Percentiles rank a stretch among this genome's conserved stretches.
These are phyloP conservation scores for Orussus abietinus DNA, from an alignment of 1,140 invertebrate species.

Conservation along the genomic window DNA sequence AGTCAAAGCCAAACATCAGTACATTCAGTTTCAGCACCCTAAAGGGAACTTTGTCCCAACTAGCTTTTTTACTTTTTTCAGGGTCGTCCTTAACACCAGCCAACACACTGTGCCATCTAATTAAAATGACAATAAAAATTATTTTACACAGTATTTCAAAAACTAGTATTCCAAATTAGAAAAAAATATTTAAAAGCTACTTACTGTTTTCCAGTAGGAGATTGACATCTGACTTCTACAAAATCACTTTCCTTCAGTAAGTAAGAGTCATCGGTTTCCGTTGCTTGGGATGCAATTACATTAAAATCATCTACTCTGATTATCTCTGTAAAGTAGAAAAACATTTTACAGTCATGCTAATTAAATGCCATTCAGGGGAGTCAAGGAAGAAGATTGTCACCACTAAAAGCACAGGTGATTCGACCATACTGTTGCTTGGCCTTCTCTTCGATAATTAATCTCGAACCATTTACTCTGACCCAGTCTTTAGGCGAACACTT, in stretches of 20 bases:
- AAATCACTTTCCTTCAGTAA: conserved; percentile 64
- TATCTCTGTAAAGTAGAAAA: conserved; percentile 54
- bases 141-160: conserved; percentile 4
- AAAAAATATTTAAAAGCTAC: conserved; percentile 20
- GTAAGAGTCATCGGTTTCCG: conserved; percentile 58
- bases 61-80: conserved; percentile 41
- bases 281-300: conserved; percentile 49
- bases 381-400: conserved; percentile 22
- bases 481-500: conserved; percentile 57
- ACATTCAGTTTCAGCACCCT: conserved; percentile 67
- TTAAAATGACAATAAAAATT: conserved; percentile 12
- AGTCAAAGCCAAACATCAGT: conserved; percentile 89
- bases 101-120: conserved; percentile 58
- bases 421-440: conserved; percentile 49
- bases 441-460: conserved; percentile 54
- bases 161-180: neutral
- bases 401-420: conserved; percentile 55
- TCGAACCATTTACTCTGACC: conserved; percentile 50
- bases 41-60: conserved; percentile 54
- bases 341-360: neutral
- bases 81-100: conserved; percentile 57
- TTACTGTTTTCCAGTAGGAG: conserved; percentile 52
- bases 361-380: conserved; percentile 4
- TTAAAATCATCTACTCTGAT: conserved; percentile 59
- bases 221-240: conserved; percentile 59